phyloP scores from a whole-genome alignment of 1,140 invertebrate genomes.

The Chrysomallon squamiferum region DNA sequence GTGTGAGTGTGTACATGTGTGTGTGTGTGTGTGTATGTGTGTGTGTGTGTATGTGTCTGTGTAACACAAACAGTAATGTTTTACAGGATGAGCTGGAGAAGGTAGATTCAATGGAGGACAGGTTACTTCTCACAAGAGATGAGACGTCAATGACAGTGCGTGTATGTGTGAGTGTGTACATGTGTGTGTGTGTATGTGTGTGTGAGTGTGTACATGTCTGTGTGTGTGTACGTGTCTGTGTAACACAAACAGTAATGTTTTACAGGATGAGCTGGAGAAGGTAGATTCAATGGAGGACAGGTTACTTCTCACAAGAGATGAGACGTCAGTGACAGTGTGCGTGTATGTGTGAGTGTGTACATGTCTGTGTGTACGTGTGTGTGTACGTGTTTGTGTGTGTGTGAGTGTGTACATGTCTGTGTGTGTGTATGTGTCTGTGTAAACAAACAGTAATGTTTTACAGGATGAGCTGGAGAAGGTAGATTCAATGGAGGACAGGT shows the following conservation, averaged over 20 bases:
- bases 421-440: neutral
- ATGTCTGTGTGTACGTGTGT: neutral
- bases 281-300: too few relatives aligned
- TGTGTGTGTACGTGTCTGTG: too few relatives aligned
- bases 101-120: too few relatives aligned
- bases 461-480: too few relatives aligned
- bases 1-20: neutral
- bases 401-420: neutral
- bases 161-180: constrained; percentile 5
- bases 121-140: too few relatives aligned
- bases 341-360: neutral
- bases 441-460: neutral
- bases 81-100: too few relatives aligned
- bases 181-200: constrained; percentile 6
- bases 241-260: too few relatives aligned
- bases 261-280: too few relatives aligned
- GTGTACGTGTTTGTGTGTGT: constrained; percentile 3
- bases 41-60: neutral
- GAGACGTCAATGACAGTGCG: neutral
- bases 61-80: neutral
- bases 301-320: too few relatives aligned
- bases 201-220: too few relatives aligned
- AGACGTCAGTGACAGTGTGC: neutral
- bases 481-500: too few relatives aligned
- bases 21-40: neutral